Evolutionary conservation across 2,888 invertebrate genomes (phyloP).

Genomic region (Strigamia maritima): DNA sequence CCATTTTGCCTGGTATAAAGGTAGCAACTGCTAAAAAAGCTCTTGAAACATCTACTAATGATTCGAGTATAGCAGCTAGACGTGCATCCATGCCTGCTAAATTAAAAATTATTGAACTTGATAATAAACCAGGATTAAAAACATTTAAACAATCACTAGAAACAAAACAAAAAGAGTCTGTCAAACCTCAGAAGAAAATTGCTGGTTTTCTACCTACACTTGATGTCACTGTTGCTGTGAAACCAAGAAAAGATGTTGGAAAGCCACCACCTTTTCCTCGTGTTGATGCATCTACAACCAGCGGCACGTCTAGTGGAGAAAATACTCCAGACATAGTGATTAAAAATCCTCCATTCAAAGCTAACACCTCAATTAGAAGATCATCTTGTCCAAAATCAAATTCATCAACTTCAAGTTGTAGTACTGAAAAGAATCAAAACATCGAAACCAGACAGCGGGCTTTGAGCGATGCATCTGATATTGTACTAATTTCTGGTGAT

Average conservation of each 20-base stretch:
- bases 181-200: constrained; percentile 15
- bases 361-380: background rate
- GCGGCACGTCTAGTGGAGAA: constrained; percentile 27
- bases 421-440: background rate
- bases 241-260: constrained; percentile 28
- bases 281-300: background rate
- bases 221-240: constrained; percentile 36
- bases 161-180: background rate
- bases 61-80: background rate
- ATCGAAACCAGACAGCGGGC: background rate
- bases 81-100: constrained; percentile 33
- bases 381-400: background rate
- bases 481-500: background rate
- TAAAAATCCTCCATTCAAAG: background rate
- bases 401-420: background rate
- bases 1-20: constrained; percentile 39
- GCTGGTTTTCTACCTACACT: constrained; percentile 37
- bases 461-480: background rate
- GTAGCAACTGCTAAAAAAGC: constrained; percentile 39
- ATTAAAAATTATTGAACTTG: constrained; percentile 18
- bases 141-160: background rate
- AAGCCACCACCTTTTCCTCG: constrained; percentile 33
- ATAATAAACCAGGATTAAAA: background rate
- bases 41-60: constrained; percentile 35
- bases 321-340: background rate